Conservation (phyloP, 1,140 invertebrate species). For the Drosophila erecta region DNA sequence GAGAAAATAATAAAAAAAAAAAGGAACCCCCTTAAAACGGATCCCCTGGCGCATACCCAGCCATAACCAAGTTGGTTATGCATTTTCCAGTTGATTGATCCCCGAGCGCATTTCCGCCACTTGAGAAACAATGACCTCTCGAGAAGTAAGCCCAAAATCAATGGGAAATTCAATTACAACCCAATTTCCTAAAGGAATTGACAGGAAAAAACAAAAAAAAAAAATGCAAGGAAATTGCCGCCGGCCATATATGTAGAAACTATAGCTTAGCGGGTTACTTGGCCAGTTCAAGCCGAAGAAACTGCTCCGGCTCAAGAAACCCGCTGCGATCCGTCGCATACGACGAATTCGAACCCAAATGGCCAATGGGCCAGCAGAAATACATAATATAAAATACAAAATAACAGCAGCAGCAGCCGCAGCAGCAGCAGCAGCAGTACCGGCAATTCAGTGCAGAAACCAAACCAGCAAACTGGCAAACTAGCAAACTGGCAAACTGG, state of each 20-base stretch:
- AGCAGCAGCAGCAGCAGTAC: slow-evolving; percentile 23
- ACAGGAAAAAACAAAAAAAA: neutral
- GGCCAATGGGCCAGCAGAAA: slow-evolving; percentile 31
- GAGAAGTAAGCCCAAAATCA: slow-evolving; percentile 34
- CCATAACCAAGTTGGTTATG: slow-evolving; percentile 1
- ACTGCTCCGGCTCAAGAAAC: slow-evolving; percentile 3
- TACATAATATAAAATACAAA: neutral
- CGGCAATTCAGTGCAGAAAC: slow-evolving; percentile 20
- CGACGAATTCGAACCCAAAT: slow-evolving; percentile 8
- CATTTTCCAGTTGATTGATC: slow-evolving; percentile 36
- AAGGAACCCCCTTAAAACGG: slow-evolving; percentile 6
- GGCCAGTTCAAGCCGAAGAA: slow-evolving; percentile 39
- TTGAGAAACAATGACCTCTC: slow-evolving; percentile 31
- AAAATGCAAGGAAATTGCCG: slow-evolving; percentile 18
- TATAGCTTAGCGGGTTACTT: slow-evolving; percentile 32
- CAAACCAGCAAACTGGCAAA: no score
- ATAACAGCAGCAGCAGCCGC: slow-evolving; percentile 7
- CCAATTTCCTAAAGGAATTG: slow-evolving; percentile 38
- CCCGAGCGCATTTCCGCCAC: slow-evolving; percentile 41
- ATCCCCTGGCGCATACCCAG: slow-evolving; percentile 11
- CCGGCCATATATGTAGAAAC: neutral
- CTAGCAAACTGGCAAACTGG: neutral
- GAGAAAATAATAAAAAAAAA: neutral
- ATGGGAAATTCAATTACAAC: slow-evolving; percentile 51
- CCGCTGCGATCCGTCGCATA: slow-evolving; percentile 23